Percentiles rank a stretch among this genome's conserved stretches.
These are phyloP conservation scores for Acanthurus lineatus DNA, from an alignment of 2,797 vertebrate genomes.

Conservation along the genomic window DNA sequence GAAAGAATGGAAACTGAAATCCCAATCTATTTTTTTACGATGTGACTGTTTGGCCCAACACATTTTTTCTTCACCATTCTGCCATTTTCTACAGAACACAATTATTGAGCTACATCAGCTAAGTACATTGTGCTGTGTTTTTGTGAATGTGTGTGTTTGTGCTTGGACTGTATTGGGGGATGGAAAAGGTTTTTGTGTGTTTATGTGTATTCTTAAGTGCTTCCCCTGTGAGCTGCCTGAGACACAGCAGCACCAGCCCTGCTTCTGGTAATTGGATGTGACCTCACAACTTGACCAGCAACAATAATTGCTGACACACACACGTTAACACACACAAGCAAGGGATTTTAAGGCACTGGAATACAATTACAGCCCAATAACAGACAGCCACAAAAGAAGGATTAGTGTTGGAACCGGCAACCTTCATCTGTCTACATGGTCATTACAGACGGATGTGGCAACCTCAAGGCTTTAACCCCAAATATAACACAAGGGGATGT, in stretches of 20 bases:
- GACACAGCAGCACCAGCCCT: slow-evolving; percentile 40
- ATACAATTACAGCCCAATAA: slow-evolving; percentile 69
- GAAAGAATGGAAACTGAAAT: neutral
- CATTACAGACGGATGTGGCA: slow-evolving; percentile 61
- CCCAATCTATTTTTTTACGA: neutral
- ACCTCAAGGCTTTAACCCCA: slow-evolving; percentile 51
- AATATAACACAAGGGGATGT: slow-evolving; percentile 7
- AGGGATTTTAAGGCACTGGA: slow-evolving; percentile 64
- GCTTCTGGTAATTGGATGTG: slow-evolving; percentile 74
- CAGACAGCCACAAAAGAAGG: slow-evolving; percentile 60
- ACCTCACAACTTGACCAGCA: slow-evolving; percentile 72
- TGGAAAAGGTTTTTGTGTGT: neutral
- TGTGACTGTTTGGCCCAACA: neutral
- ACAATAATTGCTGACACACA: slow-evolving; percentile 47
- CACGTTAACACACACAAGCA: slow-evolving; percentile 25
- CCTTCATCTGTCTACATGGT: slow-evolving; percentile 68
- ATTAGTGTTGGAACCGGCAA: slow-evolving; percentile 75
- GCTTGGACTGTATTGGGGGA: neutral
- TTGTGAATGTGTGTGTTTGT: slow-evolving; percentile 14
- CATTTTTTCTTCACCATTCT: neutral
- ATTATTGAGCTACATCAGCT: slow-evolving; percentile 26
- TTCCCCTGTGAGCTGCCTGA: slow-evolving; percentile 30
- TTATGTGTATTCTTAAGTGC: slow-evolving; percentile 15
- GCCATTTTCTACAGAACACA: slow-evolving; percentile 28
- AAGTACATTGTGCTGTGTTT: slow-evolving; percentile 13